Conservation (phyloP, 2,797 vertebrate species). For the Enteromius paludinosus region DNA sequence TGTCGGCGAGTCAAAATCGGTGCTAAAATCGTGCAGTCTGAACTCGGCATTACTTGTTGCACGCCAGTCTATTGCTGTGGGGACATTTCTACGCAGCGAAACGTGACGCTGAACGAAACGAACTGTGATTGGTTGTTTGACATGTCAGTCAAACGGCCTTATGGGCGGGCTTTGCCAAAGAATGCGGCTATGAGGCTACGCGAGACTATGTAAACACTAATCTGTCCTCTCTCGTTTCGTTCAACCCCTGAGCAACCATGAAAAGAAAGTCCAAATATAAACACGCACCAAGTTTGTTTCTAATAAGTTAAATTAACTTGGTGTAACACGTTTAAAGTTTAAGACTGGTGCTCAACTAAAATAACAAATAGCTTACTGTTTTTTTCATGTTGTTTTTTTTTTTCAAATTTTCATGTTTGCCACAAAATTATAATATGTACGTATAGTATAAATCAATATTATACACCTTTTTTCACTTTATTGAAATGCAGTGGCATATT, state of each 20-base stretch:
- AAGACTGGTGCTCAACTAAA: background rate
- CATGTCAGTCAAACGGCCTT: too few relatives aligned
- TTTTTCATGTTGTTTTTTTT: too few relatives aligned
- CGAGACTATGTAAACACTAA: background rate
- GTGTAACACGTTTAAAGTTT: background rate
- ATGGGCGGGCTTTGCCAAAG: too few relatives aligned
- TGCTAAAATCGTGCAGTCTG: too few relatives aligned
- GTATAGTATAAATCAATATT: background rate
- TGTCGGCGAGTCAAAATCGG: too few relatives aligned
- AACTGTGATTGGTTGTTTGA: too few relatives aligned
- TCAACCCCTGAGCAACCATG: background rate
- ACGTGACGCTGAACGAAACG: too few relatives aligned
- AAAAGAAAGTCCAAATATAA: background rate
- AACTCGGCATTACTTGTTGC: too few relatives aligned
- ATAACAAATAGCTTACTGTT: background rate
- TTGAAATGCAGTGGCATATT: background rate
- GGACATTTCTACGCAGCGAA: too few relatives aligned
- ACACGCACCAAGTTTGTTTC: background rate
- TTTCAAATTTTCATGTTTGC: background rate
- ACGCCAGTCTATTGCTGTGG: too few relatives aligned
- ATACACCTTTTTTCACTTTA: background rate
- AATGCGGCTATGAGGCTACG: too few relatives aligned
- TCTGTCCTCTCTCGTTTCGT: background rate
- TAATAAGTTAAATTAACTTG: background rate
- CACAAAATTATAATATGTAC: background rate